A percentile compares a stretch with the other conserved stretches of the same genome.
Evolutionary conservation across 2,888 invertebrate species (phyloP).

Genomic region (Pseudococcus jackbeardsleyi): DNA sequence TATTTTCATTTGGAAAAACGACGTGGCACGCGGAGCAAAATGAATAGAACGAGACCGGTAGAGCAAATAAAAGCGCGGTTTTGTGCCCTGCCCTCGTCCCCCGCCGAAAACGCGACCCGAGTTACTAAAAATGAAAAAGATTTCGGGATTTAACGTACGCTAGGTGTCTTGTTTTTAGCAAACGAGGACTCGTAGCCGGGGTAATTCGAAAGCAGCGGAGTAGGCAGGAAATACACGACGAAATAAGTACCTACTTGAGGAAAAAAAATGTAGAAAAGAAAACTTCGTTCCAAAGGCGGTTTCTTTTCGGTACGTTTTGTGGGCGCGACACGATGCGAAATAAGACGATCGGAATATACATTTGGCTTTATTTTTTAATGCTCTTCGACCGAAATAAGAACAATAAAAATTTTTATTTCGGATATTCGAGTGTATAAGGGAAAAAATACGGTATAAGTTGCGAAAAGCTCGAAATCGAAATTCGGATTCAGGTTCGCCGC

Average conservation of each 20-base stretch:
- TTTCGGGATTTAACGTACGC: constrained; percentile 38
- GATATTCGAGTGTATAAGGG: neutral
- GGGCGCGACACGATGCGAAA: neutral
- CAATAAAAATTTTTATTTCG: constrained; percentile 53
- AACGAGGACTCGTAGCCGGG: neutral
- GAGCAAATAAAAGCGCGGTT: constrained; percentile 1
- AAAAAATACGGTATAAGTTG: neutral
- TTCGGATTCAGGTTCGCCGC: neutral
- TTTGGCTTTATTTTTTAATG: constrained; percentile 53
- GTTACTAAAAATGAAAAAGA: constrained; percentile 43
- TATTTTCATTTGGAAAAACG: neutral
- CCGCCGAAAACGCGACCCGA: neutral
- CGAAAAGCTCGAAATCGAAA: neutral
- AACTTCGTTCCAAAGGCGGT: neutral
- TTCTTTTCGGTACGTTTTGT: neutral
- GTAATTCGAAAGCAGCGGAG: neutral
- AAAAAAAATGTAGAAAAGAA: neutral
- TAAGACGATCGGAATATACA: constrained; percentile 20
- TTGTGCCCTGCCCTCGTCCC: neutral
- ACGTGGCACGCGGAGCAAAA: neutral
- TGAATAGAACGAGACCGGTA: neutral
- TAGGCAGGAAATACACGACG: neutral
- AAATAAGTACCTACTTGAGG: neutral
- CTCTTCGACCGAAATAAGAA: constrained; percentile 19
- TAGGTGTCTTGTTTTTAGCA: neutral